A percentile compares a stretch with the other conserved stretches of the same genome.
These are phyloP conservation scores for Melanotaenia pygmaea DNA, from an alignment of 2,797 vertebrate genomes.

Conservation along the genomic window DNA sequence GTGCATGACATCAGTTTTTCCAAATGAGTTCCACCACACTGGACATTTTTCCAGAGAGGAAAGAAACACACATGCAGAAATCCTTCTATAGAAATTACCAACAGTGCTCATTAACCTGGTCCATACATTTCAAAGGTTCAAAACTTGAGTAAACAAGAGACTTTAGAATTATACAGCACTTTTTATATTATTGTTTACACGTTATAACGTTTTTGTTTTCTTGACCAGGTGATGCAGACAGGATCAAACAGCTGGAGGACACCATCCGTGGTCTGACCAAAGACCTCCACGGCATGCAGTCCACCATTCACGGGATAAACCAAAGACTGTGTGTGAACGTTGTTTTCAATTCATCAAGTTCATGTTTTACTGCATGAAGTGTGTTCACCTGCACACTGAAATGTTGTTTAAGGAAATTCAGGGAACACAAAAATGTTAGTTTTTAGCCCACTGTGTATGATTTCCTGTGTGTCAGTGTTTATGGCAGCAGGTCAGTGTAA, in stretches of 20 bases:
- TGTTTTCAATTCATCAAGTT: not conserved
- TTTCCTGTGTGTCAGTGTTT: conserved; percentile 28
- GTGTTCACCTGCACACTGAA: not conserved
- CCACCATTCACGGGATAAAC: conserved; percentile 81
- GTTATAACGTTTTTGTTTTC: not conserved
- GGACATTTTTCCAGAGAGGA: not conserved
- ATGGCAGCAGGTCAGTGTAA: conserved; percentile 9
- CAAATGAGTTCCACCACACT: not conserved
- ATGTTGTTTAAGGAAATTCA: conserved; percentile 15
- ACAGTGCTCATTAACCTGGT: not conserved
- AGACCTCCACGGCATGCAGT: conserved; percentile 87
- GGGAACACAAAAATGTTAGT: not conserved
- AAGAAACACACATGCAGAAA: not conserved
- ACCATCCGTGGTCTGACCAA: conserved; percentile 87
- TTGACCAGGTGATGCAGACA: conserved; percentile 84
- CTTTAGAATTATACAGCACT: not conserved
- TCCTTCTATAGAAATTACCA: not conserved
- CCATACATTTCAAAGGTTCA: not conserved
- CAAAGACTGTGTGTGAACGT: conserved; percentile 74
- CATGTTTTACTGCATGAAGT: conserved; percentile 8
- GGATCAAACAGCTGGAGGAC: conserved; percentile 88
- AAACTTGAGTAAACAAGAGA: not conserved
- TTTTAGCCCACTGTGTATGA: not conserved
- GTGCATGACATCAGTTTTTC: conserved; percentile 6
- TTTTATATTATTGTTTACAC: not conserved